These are phyloP conservation scores for Resseliella maxima DNA, from an alignment of 2,888 invertebrate genomes.

Conservation along the genomic window DNA sequence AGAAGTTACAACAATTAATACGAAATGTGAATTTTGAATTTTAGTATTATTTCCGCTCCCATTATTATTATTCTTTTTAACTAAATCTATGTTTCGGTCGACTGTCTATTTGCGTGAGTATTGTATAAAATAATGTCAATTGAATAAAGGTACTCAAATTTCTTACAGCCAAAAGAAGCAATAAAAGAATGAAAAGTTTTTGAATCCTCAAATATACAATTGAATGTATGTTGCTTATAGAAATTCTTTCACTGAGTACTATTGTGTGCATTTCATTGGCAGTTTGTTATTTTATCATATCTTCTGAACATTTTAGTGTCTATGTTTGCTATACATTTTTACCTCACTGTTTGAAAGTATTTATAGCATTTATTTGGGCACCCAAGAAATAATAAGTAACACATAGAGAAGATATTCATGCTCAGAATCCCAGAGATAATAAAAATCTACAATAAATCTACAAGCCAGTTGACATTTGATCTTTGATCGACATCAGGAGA, in stretches of 20 bases:
- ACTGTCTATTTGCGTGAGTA: background rate
- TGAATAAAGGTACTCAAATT: background rate
- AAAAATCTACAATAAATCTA: constrained; percentile 39
- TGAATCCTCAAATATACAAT: background rate
- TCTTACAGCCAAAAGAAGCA: background rate
- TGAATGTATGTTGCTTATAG: background rate
- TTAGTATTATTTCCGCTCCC: constrained; percentile 11
- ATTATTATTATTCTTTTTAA: constrained; percentile 35
- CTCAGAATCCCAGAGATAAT: background rate
- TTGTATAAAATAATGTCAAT: background rate
- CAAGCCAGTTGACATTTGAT: constrained; percentile 39
- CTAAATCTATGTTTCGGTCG: background rate
- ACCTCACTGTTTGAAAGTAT: background rate
- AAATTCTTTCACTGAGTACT: background rate
- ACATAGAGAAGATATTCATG: background rate
- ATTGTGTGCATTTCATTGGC: background rate
- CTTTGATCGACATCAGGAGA: constrained; percentile 5
- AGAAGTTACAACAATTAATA: constrained; percentile 31
- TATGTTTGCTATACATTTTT: no score
- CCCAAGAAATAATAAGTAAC: background rate
- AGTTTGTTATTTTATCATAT: background rate
- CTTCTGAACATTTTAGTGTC: no score
- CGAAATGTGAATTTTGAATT: constrained; percentile 49
- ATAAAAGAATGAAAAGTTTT: background rate
- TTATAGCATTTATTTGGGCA: background rate